These are phyloP conservation scores for Phainopepla nitens DNA, from an alignment of 2,113 vertebrate genomes.

Conservation along the genomic window DNA sequence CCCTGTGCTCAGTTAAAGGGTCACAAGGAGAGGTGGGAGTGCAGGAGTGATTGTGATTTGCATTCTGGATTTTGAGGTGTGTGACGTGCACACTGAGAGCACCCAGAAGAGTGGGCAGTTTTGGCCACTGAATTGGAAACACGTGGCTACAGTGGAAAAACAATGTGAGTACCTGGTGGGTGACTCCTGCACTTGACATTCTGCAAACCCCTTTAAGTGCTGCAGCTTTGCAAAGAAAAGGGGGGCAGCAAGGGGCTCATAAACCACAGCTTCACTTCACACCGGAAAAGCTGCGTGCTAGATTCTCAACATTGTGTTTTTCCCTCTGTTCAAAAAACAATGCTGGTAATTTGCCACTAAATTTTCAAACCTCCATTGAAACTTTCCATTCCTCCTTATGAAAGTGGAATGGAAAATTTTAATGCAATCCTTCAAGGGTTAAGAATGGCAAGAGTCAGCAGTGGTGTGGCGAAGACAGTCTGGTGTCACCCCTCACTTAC, in stretches of 20 bases:
- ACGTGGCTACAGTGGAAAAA: not conserved
- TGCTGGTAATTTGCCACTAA: not conserved
- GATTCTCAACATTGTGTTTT: not conserved
- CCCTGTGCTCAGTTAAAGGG: not conserved
- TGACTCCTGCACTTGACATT: not conserved
- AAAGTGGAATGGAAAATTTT: not conserved
- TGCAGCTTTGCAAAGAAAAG: not conserved
- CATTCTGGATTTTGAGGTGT: not conserved
- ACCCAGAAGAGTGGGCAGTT: not conserved
- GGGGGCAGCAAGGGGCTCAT: not conserved
- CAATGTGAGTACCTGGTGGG: not conserved
- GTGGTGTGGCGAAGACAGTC: not conserved
- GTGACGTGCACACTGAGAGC: not conserved
- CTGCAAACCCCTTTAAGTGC: not conserved
- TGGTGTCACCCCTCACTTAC: fast-evolving
- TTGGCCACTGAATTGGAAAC: not conserved
- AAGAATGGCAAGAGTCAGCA: not conserved
- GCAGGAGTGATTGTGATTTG: not conserved
- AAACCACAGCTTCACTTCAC: slow-evolving; percentile 38
- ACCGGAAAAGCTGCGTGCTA: not conserved
- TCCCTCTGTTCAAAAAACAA: not conserved
- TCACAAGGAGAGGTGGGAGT: not conserved
- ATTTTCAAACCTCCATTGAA: not conserved
- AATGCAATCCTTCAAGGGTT: not conserved
- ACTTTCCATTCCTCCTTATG: not conserved